phyloP scores from a whole-genome alignment of 2,797 vertebrate species.

The Agapornis canus region DNA sequence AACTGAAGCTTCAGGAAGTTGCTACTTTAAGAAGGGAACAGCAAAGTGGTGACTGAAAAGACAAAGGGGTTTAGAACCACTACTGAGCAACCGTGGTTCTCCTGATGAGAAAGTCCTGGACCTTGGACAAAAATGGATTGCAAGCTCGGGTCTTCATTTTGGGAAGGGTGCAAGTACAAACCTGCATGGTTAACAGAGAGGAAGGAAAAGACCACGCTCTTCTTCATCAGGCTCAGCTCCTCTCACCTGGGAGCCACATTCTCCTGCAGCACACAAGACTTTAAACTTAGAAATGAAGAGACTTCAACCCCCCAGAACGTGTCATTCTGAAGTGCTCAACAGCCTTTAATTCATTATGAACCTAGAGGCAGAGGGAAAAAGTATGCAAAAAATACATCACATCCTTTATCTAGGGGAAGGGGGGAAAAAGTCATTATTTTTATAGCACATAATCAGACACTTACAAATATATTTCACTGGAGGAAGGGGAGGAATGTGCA shows the following conservation, averaged over 20 bases:
- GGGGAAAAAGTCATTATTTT: neutral
- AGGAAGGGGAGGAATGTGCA: neutral
- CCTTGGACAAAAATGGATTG: neutral
- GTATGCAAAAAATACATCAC: conserved; percentile 62
- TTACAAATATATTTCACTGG: conserved; percentile 35
- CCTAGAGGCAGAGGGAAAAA: conserved; percentile 50
- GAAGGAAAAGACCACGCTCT: neutral
- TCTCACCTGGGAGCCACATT: neutral
- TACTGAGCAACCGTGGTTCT: neutral
- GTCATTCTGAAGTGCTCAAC: conserved; percentile 45
- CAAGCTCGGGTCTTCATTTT: neutral
- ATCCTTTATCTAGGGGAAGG: conserved; percentile 30
- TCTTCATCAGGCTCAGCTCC: neutral
- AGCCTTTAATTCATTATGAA: conserved; percentile 74
- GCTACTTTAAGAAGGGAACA: neutral
- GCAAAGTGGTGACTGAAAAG: neutral
- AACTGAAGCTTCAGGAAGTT: neutral
- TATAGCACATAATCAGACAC: conserved; percentile 61
- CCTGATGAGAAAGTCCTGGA: neutral
- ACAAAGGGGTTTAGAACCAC: neutral
- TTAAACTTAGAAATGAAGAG: conserved; percentile 57
- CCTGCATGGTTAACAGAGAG: neutral
- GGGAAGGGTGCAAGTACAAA: neutral
- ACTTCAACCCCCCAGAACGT: conserved; percentile 34
- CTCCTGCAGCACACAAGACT: neutral